phyloP scores from a whole-genome alignment of 2,888 invertebrate species.

The Lacanobia oleracea region DNA sequence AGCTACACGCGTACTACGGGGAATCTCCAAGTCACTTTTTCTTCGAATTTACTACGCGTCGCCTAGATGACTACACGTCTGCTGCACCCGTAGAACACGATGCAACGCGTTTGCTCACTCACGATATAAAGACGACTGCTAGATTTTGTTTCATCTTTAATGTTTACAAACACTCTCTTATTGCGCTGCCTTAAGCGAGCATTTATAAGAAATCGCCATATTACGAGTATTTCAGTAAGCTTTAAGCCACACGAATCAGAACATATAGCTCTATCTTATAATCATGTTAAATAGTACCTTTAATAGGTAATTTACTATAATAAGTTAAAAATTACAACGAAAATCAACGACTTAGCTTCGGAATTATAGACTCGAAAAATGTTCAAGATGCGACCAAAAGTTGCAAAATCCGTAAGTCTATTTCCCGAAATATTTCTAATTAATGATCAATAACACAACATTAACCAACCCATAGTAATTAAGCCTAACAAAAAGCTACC shows the following conservation, averaged over 20 bases:
- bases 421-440: background rate
- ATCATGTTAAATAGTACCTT: too few relatives aligned
- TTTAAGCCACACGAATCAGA: too few relatives aligned
- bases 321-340: too few relatives aligned
- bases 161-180: background rate
- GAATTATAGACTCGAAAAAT: background rate
- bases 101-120: background rate
- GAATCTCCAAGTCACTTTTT: background rate
- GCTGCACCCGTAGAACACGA: background rate
- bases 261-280: too few relatives aligned
- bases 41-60: background rate
- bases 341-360: too few relatives aligned
- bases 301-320: too few relatives aligned
- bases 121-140: too few relatives aligned
- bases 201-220: background rate
- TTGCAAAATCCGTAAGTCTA: too few relatives aligned
- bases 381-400: background rate
- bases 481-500: constrained; percentile 39
- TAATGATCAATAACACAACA: background rate
- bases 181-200: background rate
- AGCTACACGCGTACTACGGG: background rate
- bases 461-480: constrained; percentile 29
- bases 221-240: too few relatives aligned
- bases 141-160: background rate
- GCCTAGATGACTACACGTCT: background rate